Percentiles rank a stretch among this genome's conserved stretches.
These are phyloP conservation scores for Lethenteron camtschaticum DNA, from an alignment of 2,113 vertebrate genomes.

Conservation along the genomic window DNA sequence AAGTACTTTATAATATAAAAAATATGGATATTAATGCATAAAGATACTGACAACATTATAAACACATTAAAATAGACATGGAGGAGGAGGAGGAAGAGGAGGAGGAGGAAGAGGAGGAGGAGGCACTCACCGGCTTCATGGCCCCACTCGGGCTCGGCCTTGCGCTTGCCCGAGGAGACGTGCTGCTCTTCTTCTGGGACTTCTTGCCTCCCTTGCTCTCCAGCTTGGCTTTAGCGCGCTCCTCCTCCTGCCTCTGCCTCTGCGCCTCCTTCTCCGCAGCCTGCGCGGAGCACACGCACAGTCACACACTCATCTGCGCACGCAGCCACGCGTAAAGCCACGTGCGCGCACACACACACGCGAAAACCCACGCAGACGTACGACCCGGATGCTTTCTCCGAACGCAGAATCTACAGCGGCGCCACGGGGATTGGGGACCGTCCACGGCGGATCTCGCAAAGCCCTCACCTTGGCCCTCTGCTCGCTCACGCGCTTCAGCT, in stretches of 20 bases:
- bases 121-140: conserved; percentile 32
- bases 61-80: no score
- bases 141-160: conserved; percentile 39
- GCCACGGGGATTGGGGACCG: no score
- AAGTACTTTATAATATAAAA: no score
- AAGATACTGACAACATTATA: no score
- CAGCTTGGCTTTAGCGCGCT: conserved; percentile 26
- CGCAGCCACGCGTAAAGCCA: no score
- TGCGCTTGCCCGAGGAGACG: conserved; percentile 23
- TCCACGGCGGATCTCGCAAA: not conserved
- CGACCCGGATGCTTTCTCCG: no score
- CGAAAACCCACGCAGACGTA: no score
- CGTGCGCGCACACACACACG: no score
- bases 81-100: no score
- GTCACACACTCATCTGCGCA: no score
- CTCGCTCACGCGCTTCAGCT: conserved; percentile 52
- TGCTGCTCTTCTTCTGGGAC: conserved; percentile 35
- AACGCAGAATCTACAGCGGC: not conserved
- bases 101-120: no score
- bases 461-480: conserved; percentile 51
- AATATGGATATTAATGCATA: no score
- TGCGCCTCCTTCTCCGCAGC: conserved; percentile 61
- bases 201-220: conserved; percentile 58
- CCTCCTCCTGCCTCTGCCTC: conserved; percentile 44
- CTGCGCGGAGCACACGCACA: conserved; percentile 18